A percentile compares a stretch with the other conserved stretches of the same genome.
phyloP scores from a whole-genome alignment of 92 coral and sea anemone species.

The Bergia puertoricense region DNA sequence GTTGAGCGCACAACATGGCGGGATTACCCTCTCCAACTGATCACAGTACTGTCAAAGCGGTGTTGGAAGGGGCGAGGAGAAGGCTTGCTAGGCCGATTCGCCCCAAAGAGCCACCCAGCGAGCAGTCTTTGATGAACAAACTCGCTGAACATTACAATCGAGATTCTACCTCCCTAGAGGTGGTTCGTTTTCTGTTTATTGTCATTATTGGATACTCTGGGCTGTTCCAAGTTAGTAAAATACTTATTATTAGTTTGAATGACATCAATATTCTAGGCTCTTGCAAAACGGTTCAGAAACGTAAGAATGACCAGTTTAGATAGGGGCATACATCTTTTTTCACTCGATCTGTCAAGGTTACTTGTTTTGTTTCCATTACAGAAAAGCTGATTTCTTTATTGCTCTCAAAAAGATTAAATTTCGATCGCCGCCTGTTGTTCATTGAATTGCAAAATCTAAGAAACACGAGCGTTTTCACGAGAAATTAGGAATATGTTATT shows the following conservation, averaged over 20 bases:
- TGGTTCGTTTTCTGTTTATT: conserved; percentile 2
- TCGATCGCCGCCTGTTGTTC: no score
- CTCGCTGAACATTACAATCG: no score
- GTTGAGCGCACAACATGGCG: not conserved
- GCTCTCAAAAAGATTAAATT: not conserved
- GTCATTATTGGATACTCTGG: not conserved
- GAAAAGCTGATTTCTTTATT: not conserved
- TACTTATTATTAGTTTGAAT: no score
- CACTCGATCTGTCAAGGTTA: conserved; percentile 4
- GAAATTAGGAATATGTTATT: not conserved
- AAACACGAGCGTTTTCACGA: no score
- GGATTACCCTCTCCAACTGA: not conserved
- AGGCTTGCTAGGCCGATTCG: not conserved
- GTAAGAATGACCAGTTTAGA: conserved; percentile 1
- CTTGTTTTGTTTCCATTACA: not conserved
- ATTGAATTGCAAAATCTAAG: no score
- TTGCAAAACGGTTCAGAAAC: not conserved
- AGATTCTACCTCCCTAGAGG: not conserved
- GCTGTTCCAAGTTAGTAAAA: no score
- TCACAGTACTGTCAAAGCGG: no score
- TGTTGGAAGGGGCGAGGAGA: no score
- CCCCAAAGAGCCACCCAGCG: not conserved
- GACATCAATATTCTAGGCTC: not conserved
- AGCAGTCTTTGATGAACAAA: not conserved
- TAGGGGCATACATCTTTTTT: conserved; percentile 8